These are phyloP conservation scores for Adoxophyes honmai DNA, from an alignment of 1,140 invertebrate genomes.

Conservation along the genomic window DNA sequence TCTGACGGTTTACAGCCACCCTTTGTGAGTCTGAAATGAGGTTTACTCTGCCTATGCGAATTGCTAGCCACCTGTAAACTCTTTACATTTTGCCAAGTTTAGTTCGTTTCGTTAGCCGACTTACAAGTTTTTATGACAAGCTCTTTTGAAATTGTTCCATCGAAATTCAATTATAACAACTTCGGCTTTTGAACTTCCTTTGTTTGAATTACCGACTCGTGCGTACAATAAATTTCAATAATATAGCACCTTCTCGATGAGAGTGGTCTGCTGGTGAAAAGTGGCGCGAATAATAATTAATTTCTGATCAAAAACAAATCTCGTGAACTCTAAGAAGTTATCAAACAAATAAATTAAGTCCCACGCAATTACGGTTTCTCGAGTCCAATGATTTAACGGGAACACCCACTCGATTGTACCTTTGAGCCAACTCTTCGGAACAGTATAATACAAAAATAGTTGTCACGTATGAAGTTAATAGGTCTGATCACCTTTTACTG, in stretches of 20 bases:
- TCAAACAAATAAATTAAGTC: no score
- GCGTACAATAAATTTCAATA: slow-evolving; percentile 3
- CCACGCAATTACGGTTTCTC: no score
- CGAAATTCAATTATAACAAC: slow-evolving; percentile 16
- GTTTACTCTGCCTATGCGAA: slow-evolving; percentile 20
- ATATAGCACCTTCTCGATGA: slow-evolving; percentile 1
- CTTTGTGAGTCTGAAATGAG: slow-evolving; percentile 25
- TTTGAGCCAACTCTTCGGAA: not conserved
- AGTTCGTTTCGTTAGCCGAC: slow-evolving; percentile 13
- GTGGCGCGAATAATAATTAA: slow-evolving; percentile 5
- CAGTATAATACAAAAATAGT: not conserved
- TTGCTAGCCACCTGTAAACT: slow-evolving; percentile 16
- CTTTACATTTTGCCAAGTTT: slow-evolving; percentile 7
- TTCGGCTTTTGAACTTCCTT: slow-evolving; percentile 11
- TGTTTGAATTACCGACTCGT: slow-evolving; percentile 11
- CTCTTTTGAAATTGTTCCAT: slow-evolving; percentile 13
- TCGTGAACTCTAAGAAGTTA: no score
- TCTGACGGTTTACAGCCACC: slow-evolving; percentile 21
- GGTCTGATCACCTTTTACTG: not conserved
- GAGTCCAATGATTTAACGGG: no score
- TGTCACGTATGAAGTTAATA: slow-evolving; percentile 10
- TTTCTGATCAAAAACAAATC: not conserved
- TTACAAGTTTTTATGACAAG: slow-evolving; percentile 9
- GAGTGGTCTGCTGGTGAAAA: not conserved
- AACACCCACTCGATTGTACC: no score